Evolutionary conservation across 2,113 vertebrate genomes (phyloP).

Genomic region (Chloroceryle aenea): DNA sequence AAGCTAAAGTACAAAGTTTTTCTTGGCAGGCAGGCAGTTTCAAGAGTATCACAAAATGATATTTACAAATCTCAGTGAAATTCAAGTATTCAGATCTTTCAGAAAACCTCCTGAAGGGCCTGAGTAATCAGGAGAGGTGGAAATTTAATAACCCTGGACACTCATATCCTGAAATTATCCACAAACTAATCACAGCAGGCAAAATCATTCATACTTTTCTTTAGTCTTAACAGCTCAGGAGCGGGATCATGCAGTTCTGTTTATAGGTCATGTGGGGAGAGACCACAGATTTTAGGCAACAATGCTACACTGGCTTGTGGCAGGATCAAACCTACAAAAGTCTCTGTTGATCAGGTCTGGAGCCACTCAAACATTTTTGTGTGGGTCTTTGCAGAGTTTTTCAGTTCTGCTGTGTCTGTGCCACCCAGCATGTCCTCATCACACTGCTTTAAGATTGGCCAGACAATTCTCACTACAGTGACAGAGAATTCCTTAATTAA

Average conservation of each 20-base stretch:
- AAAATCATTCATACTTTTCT: not conserved
- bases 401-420: not conserved
- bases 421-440: not conserved
- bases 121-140: not conserved
- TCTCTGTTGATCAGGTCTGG: not conserved
- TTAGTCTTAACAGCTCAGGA: not conserved
- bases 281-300: not conserved
- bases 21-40: not conserved
- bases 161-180: not conserved
- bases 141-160: not conserved
- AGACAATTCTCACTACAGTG: not conserved
- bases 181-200: not conserved
- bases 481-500: not conserved
- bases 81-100: not conserved
- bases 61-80: not conserved
- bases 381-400: not conserved
- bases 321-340: not conserved
- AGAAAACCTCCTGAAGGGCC: not conserved
- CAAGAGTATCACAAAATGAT: not conserved
- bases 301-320: rapidly evolving
- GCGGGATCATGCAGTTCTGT: not conserved
- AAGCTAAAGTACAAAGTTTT: not conserved
- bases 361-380: not conserved
- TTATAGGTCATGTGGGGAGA: not conserved
- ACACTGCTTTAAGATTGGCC: not conserved